These are phyloP conservation scores for Callyntrura guangdongensis DNA, from an alignment of 2,888 invertebrate species.

Conservation along the genomic window DNA sequence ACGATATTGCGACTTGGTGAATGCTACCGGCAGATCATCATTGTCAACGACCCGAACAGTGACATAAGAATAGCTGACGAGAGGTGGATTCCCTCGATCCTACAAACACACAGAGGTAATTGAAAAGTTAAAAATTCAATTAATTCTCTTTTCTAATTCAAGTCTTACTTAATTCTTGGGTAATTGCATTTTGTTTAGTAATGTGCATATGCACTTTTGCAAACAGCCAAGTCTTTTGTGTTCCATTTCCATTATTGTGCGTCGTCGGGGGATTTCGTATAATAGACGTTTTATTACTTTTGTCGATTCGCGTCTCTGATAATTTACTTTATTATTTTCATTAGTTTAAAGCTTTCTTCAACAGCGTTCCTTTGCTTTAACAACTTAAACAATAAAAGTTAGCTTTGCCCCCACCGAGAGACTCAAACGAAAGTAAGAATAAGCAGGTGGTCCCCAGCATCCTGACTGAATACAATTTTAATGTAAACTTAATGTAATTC, in stretches of 20 bases:
- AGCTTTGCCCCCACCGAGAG: conserved; percentile 15
- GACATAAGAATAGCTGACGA: conserved; percentile 91
- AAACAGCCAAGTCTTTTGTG: not conserved
- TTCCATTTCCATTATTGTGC: not conserved
- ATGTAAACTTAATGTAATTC: not conserved
- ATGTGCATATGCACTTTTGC: not conserved
- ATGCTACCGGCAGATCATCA: conserved; percentile 91
- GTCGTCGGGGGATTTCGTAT: not conserved
- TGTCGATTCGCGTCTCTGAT: conserved; percentile 55
- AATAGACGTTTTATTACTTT: conserved; percentile 58
- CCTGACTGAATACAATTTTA: conserved; percentile 40
- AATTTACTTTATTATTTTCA: conserved; percentile 63
- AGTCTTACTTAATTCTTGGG: conserved; percentile 40
- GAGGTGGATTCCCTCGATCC: conserved; percentile 94
- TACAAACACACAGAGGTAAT: conserved; percentile 85
- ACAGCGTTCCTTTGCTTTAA: conserved; percentile 9
- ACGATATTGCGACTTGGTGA: conserved; percentile 92
- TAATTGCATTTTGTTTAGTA: conserved; percentile 10
- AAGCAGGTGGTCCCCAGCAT: conserved; percentile 61
- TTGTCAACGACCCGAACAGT: conserved; percentile 91
- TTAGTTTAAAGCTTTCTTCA: conserved; percentile 47
- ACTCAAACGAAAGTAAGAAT: conserved; percentile 59
- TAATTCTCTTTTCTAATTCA: conserved; percentile 32
- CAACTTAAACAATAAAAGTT: conserved; percentile 16
- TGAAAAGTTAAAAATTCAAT: conserved; percentile 66